Percentiles rank a stretch among this genome's conserved stretches.
Conservation (phyloP, 2,888 invertebrate species). For the Ichneumoninae sp. region DNA sequence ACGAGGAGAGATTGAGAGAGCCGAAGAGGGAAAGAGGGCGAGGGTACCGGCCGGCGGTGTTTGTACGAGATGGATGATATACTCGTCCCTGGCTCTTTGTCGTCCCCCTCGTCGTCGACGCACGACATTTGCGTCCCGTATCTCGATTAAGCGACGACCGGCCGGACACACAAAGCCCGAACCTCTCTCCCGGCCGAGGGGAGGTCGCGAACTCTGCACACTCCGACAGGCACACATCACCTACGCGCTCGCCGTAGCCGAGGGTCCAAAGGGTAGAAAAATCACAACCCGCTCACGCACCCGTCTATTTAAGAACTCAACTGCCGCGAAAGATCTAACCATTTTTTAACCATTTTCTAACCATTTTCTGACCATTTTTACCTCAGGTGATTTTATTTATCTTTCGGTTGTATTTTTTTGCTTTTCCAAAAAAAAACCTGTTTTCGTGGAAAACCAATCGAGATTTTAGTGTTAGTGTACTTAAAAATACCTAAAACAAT, state of each 20-base stretch:
- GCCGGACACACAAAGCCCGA: constrained; percentile 40
- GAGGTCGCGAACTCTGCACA: constrained; percentile 46
- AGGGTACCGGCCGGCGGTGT: background rate
- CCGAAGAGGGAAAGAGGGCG: constrained; percentile 8
- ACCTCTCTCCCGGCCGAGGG: constrained; percentile 44
- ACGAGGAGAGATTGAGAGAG: background rate
- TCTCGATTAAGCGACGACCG: constrained; percentile 35
- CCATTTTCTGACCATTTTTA: too few species aligned
- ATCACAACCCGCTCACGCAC: constrained; percentile 18
- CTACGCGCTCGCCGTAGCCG: background rate
- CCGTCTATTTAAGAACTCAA: constrained; percentile 29
- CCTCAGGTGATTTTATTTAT: too few species aligned
- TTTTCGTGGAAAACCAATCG: background rate
- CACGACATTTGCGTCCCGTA: constrained; percentile 52
- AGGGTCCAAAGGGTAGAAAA: constrained; percentile 11
- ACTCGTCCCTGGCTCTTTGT: constrained; percentile 22
- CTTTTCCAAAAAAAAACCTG: background rate
- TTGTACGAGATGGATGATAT: constrained; percentile 11
- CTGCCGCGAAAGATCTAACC: background rate
- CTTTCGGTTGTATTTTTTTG: too few species aligned
- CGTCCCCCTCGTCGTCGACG: constrained; percentile 38
- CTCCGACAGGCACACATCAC: background rate
- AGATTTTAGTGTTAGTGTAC: too few species aligned
- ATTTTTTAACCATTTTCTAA: background rate
- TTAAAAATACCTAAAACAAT: too few species aligned